phyloP scores from a whole-genome alignment of 1,140 invertebrate genomes.

The Hylaeus anthracinus region DNA sequence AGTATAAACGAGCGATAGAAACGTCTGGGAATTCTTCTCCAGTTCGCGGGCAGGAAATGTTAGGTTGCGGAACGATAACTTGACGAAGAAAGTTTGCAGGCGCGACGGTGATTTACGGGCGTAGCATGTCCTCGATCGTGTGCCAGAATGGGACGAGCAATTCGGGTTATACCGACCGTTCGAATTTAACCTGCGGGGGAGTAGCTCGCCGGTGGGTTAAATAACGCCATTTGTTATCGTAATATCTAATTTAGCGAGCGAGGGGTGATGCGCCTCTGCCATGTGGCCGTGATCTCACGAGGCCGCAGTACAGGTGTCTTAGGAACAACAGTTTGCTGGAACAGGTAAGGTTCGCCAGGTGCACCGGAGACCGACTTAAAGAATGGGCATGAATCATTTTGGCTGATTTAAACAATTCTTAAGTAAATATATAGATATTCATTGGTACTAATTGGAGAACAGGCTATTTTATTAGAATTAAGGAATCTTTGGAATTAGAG shows the following conservation, averaged over 20 bases:
- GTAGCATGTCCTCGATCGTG: constrained; percentile 13
- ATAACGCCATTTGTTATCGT: constrained; percentile 66
- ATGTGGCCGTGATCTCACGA: constrained; percentile 66
- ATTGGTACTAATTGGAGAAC: too few relatives aligned
- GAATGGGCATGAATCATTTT: constrained; percentile 11
- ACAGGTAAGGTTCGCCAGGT: constrained; percentile 20
- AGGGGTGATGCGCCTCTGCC: constrained; percentile 46
- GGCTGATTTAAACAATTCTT: neutral
- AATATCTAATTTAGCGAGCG: constrained; percentile 63
- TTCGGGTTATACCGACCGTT: constrained; percentile 9
- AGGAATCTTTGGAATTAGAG: too few relatives aligned
- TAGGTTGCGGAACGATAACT: too few relatives aligned
- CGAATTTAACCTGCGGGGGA: constrained; percentile 47
- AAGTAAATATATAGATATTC: neutral
- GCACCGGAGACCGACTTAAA: neutral
- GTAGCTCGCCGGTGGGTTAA: constrained; percentile 49
- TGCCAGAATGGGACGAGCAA: constrained; percentile 14
- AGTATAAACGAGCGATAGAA: too few relatives aligned
- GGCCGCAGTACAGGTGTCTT: constrained; percentile 56
- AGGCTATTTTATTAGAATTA: too few relatives aligned
- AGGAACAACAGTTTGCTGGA: constrained; percentile 35
- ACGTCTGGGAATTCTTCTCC: too few relatives aligned
- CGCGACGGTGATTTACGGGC: constrained; percentile 25
- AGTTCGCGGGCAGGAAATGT: too few relatives aligned
- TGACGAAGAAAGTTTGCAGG: constrained; percentile 11